Evolutionary conservation across 2,113 vertebrate genomes (phyloP).

Genomic region (Picathartes gymnocephalus): DNA sequence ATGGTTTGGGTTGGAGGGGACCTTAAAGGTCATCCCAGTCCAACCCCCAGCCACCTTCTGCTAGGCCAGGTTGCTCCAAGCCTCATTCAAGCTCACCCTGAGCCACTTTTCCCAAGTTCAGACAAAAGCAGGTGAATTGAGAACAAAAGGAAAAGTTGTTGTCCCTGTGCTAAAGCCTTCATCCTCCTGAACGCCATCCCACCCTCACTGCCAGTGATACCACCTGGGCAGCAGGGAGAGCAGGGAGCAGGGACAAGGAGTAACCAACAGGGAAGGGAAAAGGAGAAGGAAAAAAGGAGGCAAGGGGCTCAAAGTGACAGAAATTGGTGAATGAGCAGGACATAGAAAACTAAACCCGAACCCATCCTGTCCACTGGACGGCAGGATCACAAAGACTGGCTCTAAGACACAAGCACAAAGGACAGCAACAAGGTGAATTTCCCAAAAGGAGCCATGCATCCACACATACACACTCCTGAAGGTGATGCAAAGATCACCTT

Average conservation of each 20-base stretch:
- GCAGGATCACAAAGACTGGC: neutral
- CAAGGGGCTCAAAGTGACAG: neutral
- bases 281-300: neutral
- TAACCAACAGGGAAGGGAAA: neutral
- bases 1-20: neutral
- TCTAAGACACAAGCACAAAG: neutral
- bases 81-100: neutral
- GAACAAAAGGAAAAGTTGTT: neutral
- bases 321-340: neutral
- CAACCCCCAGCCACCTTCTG: neutral
- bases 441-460: neutral
- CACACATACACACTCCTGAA: neutral
- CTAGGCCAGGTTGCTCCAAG: neutral
- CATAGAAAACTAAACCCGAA: neutral
- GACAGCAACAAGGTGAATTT: neutral
- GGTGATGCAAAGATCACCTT: neutral
- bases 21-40: neutral
- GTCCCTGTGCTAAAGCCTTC: neutral
- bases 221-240: neutral
- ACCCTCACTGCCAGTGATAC: rapidly evolving
- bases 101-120: neutral
- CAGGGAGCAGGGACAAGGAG: neutral
- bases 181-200: neutral
- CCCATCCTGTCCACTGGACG: neutral
- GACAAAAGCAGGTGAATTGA: neutral